Conservation (phyloP, 2,113 vertebrate species). For the Channa argus region DNA sequence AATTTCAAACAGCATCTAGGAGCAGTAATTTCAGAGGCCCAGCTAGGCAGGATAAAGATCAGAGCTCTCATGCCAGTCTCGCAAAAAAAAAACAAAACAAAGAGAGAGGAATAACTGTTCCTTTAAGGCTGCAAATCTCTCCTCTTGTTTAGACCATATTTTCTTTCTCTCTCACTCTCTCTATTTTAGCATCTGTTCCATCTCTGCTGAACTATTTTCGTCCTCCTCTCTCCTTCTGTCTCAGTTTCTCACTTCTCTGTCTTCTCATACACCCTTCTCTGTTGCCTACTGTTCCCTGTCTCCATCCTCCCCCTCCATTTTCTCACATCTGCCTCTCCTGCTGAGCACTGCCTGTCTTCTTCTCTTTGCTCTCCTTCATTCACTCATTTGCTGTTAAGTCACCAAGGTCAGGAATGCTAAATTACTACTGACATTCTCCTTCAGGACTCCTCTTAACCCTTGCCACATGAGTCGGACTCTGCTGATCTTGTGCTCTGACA, state of each 20-base stretch:
- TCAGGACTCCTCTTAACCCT: slow-evolving; percentile 45
- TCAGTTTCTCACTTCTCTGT: slow-evolving; percentile 46
- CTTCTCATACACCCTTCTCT: slow-evolving; percentile 21
- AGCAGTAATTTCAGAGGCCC: too few species aligned
- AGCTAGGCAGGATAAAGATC: too few species aligned
- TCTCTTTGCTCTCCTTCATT: background rate
- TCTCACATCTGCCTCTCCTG: slow-evolving; percentile 58
- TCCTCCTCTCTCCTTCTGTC: slow-evolving; percentile 36
- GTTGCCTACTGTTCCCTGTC: slow-evolving; percentile 21
- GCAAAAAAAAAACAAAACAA: background rate
- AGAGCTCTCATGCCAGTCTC: too few species aligned
- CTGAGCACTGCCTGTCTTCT: slow-evolving; percentile 8
- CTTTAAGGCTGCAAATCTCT: slow-evolving; percentile 8
- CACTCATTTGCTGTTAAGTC: background rate
- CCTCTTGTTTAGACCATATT: background rate
- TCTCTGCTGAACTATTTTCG: slow-evolving; percentile 45
- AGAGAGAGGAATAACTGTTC: background rate
- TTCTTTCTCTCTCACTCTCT: background rate
- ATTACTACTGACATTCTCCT: slow-evolving; percentile 44
- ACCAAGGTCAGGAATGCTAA: slow-evolving; percentile 39
- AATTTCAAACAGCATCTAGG: too few species aligned
- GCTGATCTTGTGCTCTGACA: slow-evolving; percentile 27
- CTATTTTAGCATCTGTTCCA: slow-evolving; percentile 22
- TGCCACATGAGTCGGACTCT: background rate
- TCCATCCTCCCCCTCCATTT: slow-evolving; percentile 28